Percentiles rank a stretch among this genome's conserved stretches.
These are phyloP conservation scores for Prietella phreatophila DNA, from an alignment of 2,113 vertebrate species.

Conservation along the genomic window DNA sequence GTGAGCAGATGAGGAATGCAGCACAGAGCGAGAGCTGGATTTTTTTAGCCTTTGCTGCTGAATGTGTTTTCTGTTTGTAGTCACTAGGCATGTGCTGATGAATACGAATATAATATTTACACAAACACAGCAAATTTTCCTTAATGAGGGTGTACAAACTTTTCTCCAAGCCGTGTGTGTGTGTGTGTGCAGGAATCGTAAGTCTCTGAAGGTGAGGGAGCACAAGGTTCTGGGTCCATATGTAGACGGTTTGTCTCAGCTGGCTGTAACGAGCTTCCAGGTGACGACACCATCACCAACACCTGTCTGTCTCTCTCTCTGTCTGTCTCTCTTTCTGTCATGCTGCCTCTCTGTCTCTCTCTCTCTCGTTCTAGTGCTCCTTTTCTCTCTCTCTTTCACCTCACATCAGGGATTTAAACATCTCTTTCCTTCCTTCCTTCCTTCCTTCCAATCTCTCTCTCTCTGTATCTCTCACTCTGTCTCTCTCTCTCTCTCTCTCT, in stretches of 20 bases:
- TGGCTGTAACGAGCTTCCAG: slow-evolving; percentile 94
- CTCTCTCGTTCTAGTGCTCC: background rate
- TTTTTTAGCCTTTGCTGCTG: background rate
- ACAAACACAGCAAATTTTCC: background rate
- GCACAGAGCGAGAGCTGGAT: background rate
- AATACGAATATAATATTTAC: background rate
- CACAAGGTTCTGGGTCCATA: slow-evolving; percentile 97
- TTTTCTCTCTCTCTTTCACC: background rate
- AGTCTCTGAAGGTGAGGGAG: slow-evolving; percentile 94
- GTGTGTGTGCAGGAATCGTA: slow-evolving; percentile 78
- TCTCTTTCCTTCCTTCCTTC: slow-evolving; percentile 1
- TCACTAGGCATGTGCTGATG: background rate
- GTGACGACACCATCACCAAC: slow-evolving; percentile 66
- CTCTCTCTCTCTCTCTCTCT: background rate
- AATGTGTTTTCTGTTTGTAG: background rate
- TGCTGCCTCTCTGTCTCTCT: background rate
- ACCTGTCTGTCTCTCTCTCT: background rate
- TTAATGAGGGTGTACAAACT: background rate
- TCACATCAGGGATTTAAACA: background rate
- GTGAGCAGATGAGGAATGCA: slow-evolving; percentile 31
- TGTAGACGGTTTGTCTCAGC: slow-evolving; percentile 93
- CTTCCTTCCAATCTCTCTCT: slow-evolving; percentile 27
- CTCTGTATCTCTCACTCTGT: no score
- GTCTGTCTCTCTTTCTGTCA: background rate
- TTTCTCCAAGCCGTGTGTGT: background rate